Percentiles rank a stretch among this genome's conserved stretches.
phyloP scores from a whole-genome alignment of 2,797 vertebrate species.

The Syngnathus acus region DNA sequence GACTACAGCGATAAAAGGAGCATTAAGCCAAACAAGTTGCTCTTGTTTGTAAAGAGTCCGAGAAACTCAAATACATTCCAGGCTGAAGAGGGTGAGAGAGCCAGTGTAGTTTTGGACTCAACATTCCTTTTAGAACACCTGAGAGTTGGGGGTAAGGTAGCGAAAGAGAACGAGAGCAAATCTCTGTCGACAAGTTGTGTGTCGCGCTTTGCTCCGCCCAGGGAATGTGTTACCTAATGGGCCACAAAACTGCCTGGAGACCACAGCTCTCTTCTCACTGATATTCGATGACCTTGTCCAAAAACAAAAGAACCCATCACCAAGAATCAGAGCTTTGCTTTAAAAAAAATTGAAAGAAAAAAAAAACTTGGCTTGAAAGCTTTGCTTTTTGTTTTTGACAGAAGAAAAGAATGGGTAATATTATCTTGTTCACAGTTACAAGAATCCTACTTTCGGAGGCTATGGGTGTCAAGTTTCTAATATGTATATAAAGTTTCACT shows the following conservation, averaged over 20 bases:
- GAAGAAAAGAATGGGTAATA: slow-evolving; percentile 73
- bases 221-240: slow-evolving; percentile 70
- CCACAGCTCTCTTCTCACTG: slow-evolving; percentile 58
- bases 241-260: slow-evolving; percentile 62
- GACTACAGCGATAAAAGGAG: slow-evolving; percentile 41
- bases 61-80: slow-evolving; percentile 40
- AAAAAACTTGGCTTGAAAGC: slow-evolving; percentile 59
- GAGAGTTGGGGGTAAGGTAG: slow-evolving; percentile 50
- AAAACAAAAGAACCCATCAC: slow-evolving; percentile 56
- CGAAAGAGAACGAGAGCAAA: slow-evolving; percentile 58
- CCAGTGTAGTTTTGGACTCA: slow-evolving; percentile 44
- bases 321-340: slow-evolving; percentile 60
- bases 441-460: slow-evolving; percentile 73
- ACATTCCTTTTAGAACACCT: slow-evolving; percentile 58
- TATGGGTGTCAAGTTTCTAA: slow-evolving; percentile 78
- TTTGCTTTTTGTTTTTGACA: slow-evolving; percentile 55
- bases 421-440: slow-evolving; percentile 83
- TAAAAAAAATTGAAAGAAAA: slow-evolving; percentile 14
- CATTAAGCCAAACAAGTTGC: slow-evolving; percentile 12
- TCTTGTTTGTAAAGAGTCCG: slow-evolving; percentile 18
- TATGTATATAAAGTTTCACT: slow-evolving; percentile 84
- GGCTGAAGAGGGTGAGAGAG: slow-evolving; percentile 35
- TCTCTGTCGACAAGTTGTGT: slow-evolving; percentile 57
- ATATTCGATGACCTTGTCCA: slow-evolving; percentile 69
- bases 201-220: slow-evolving; percentile 53